Evolutionary conservation across 1,140 invertebrate species (phyloP).

Genomic region (Schlechtendalia chinensis): DNA sequence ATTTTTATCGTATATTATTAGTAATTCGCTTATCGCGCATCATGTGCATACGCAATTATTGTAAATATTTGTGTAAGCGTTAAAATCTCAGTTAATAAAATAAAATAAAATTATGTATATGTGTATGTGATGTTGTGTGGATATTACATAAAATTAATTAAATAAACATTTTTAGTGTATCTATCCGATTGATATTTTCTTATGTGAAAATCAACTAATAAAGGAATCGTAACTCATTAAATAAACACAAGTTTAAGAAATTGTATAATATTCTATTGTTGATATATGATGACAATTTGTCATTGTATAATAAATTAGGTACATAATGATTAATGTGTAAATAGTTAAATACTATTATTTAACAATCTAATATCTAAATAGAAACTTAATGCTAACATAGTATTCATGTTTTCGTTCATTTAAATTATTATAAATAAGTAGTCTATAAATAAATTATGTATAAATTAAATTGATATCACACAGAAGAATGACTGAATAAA

Average conservation of each 20-base stretch:
- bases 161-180: neutral
- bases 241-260: slow-evolving; percentile 42
- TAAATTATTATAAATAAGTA: slow-evolving; percentile 47
- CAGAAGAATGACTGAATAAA: slow-evolving; percentile 48
- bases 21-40: neutral
- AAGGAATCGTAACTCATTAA: neutral
- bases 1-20: neutral
- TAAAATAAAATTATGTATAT: no score
- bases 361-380: slow-evolving; percentile 46
- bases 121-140: no score
- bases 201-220: neutral
- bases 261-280: slow-evolving; percentile 46
- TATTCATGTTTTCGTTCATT: slow-evolving; percentile 45
- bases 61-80: neutral
- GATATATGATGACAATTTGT: slow-evolving; percentile 32
- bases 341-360: slow-evolving; percentile 46
- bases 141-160: neutral
- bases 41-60: no score
- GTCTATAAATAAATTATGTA: slow-evolving; percentile 45
- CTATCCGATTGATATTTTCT: neutral
- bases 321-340: slow-evolving; percentile 30
- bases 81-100: no score
- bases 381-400: slow-evolving; percentile 45
- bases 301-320: slow-evolving; percentile 46
- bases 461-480: slow-evolving; percentile 49